Base-by-base conservation (phyloP, 2,113 vertebrate genomes). In the Barbus barbus region DNA sequence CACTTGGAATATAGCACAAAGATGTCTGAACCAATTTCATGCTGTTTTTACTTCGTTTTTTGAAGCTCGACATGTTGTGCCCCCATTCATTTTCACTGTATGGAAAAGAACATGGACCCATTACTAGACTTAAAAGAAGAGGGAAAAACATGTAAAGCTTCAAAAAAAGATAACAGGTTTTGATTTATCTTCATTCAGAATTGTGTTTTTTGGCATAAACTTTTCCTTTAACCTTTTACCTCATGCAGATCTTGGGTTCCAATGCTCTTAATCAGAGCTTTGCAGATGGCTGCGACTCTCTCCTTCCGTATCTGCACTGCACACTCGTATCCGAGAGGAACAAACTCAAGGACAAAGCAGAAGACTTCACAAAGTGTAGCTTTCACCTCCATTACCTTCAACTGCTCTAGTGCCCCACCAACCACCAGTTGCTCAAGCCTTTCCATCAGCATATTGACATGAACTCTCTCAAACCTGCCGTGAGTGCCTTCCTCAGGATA, bases 241-340 rank as follows among this genome's bases (percentile, higher is more conserved):
- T 95, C 89, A 76, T 96, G 92, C 53, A 96, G 93, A 79, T 73
- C 90, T 83, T 95, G 94, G 84, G 91, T 90, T 90, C 98, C 97
- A 53, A 98, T 88, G 4, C 93, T 88, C 78, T 89, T 78, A 41
- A 95, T 91, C 90, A 98, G 92, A 58, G 86, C 90, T 91, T 86
- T 89, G 82, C 96, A 97, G 85, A 98, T 92, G 76, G 92, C 92
- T 20, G 88, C 89, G 65, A 98, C 90, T 78, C 83, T 93, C 81
- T 86, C 90, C 88, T 92, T 95, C 81, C 95, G 94, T 82, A 97
- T 91, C 83, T 92, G 87, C 0, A 87, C 85, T 8, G 95, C 95
- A 65, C 94, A 96, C 88, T 97, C 96, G 82, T 96, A 96, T 61
- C 95, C 95, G 33, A 86, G 13, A 28, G 95, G 95, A 22, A 96